Conservation (phyloP, 2,888 invertebrate species). For the Gymnosoma rotundatum region DNA sequence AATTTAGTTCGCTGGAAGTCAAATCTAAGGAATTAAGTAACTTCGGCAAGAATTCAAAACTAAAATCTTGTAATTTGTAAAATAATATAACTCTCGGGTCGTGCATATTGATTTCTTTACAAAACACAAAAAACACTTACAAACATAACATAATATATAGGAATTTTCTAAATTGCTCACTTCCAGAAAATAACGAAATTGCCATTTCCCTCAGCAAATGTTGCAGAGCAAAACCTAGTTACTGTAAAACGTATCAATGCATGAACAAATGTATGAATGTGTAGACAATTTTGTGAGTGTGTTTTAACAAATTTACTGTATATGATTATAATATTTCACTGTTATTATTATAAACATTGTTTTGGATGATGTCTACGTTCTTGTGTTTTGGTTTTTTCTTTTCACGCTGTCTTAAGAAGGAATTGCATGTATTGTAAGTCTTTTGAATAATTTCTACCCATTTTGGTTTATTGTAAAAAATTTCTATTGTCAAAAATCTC, state of each 20-base stretch:
- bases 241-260: constrained; percentile 10
- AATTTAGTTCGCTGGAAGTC: too few relatives aligned
- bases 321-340: constrained; percentile 76
- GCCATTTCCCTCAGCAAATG: constrained; percentile 23
- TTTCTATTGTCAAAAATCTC: constrained; percentile 64
- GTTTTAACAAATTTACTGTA: constrained; percentile 68
- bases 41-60: too few relatives aligned
- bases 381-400: constrained; percentile 10
- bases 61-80: too few relatives aligned
- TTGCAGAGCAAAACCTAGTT: neutral
- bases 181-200: constrained; percentile 8
- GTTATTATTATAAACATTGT: constrained; percentile 74
- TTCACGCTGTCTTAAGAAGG: constrained; percentile 52
- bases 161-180: neutral
- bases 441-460: constrained; percentile 30
- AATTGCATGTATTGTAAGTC: constrained; percentile 21
- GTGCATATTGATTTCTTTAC: too few relatives aligned
- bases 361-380: constrained; percentile 26
- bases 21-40: too few relatives aligned
- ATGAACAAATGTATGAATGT: constrained; percentile 10
- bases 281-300: constrained; percentile 46
- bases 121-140: too few relatives aligned
- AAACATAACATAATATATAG: too few relatives aligned
- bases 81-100: too few relatives aligned
- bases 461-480: constrained; percentile 55